Evolutionary conservation across 2,113 vertebrate genomes (phyloP).

Genomic region (Alethe diademata): DNA sequence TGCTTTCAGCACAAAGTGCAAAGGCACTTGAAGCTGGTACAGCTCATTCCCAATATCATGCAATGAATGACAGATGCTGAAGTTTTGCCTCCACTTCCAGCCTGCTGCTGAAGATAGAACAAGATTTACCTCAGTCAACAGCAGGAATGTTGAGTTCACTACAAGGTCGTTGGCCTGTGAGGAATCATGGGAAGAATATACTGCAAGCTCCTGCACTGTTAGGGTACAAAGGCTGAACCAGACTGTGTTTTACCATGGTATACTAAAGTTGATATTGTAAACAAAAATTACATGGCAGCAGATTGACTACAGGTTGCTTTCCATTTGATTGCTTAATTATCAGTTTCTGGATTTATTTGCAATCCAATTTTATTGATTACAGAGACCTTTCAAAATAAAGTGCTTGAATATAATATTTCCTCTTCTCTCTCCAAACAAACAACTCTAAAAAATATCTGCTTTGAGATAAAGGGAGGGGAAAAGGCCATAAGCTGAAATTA

Average conservation of each 20-base stretch:
- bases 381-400: not conserved
- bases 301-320: not conserved
- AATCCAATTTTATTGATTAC: not conserved
- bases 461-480: not conserved
- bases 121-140: not conserved
- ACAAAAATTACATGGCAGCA: not conserved
- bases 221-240: not conserved
- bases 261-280: not conserved
- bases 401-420: not conserved
- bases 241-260: not conserved
- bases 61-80: not conserved
- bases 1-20: not conserved
- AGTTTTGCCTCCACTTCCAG: not conserved
- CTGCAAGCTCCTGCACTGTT: not conserved
- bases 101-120: not conserved
- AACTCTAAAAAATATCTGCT: not conserved
- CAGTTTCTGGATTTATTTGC: not conserved
- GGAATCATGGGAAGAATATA: not conserved
- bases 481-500: not conserved
- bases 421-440: not conserved
- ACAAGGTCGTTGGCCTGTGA: not conserved
- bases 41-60: not conserved
- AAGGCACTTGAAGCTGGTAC: not conserved
- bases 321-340: not conserved
- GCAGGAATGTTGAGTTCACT: not conserved